Conservation (phyloP, 2,113 vertebrate genomes). For the Cathartes aura region DNA sequence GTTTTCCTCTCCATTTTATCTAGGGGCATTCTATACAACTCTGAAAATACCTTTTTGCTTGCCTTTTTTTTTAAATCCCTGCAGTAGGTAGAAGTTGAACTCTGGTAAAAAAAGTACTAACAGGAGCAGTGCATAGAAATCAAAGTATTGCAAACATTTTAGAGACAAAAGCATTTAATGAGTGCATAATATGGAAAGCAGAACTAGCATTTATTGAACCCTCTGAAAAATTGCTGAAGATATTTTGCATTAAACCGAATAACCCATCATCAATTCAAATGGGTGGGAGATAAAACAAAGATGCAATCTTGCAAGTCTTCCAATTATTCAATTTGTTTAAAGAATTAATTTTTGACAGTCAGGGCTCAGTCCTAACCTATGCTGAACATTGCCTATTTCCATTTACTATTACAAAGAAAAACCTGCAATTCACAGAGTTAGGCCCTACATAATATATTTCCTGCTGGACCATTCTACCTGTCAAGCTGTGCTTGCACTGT, state of each 20-base stretch:
- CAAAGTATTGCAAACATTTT: background rate
- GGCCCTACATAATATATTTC: background rate
- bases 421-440: background rate
- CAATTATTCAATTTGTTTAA: background rate
- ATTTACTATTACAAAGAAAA: background rate
- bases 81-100: background rate
- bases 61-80: background rate
- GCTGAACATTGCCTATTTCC: background rate
- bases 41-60: background rate
- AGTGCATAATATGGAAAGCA: background rate
- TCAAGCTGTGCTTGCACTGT: background rate
- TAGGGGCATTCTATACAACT: background rate
- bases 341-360: background rate
- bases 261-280: background rate
- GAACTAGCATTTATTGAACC: background rate
- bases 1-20: background rate
- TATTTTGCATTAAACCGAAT: background rate
- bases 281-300: background rate
- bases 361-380: background rate
- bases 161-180: background rate
- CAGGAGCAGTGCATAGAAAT: background rate
- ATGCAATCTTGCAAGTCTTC: background rate
- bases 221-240: background rate
- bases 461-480: background rate
- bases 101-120: background rate